Base-by-base conservation (phyloP, 2,797 vertebrate species). In the Euthynnus affinis region DNA sequence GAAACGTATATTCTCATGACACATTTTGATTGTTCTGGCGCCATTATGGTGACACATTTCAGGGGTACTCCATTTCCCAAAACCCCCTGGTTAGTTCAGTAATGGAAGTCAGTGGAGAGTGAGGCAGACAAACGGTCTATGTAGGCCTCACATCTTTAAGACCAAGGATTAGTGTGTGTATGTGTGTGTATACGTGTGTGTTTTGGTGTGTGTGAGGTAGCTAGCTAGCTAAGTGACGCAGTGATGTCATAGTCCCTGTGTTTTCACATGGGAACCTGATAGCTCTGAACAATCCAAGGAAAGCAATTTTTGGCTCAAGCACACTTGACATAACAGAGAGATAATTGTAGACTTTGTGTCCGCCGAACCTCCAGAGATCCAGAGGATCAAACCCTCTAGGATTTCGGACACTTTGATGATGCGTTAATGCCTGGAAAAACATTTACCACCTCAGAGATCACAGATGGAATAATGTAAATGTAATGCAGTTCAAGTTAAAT, bases 191-290 rank as follows among this genome's bases (percentile, higher is more conserved):
- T 65, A 44, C 65, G 56, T 51, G 61, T 71, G 53, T 61, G 58
- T 44, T 44, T 15, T 44, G 13, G 46, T 49, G 79, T 66, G 73
- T 70, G 76, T 78, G 83, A 71, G 79, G 78, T 82, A 87, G 90
- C 82, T 61, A 68, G 74, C 78, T 74, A 82, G 80, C 79, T 91
- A 89, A 93, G 82, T 89, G 88, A 86, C 15, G 56, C 82, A 46
- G 82, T 93, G 92, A 91, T 93, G 91, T 94, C 93, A 93, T 88
- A 40, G 81, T 78, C 81, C 76, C 71, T 63, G 83, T 91, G 87
- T 92, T 93, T 94, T 94, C 89, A 91, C 92, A 93, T 86, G 91
- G 92, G 76, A 94, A 94, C 91, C 78, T 3, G 89, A 93, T 93
- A 91, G 82, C 88, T 49, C 87, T 90, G 90, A 92, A 91, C 88